Percentiles rank a stretch among this genome's conserved stretches.
Conservation (phyloP, 2,113 vertebrate species). For the Lipotes vexillifer region DNA sequence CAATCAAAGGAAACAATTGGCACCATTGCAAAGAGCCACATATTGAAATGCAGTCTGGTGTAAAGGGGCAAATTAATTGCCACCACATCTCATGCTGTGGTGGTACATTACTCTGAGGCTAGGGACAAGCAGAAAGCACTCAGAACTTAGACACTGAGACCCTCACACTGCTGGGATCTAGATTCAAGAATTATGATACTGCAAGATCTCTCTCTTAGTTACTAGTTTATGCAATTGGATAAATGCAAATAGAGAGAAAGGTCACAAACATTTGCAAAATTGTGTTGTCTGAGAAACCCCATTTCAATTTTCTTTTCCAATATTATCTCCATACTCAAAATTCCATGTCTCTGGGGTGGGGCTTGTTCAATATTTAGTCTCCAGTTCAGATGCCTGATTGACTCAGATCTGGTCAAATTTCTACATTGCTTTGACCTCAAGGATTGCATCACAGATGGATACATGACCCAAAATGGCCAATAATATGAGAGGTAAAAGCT, state of each 20-base stretch:
- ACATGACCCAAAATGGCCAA: not conserved
- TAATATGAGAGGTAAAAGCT: not conserved
- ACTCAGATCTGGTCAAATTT: not conserved
- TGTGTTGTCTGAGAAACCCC: not conserved
- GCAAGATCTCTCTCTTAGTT: not conserved
- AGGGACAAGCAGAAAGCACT: not conserved
- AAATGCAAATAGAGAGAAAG: not conserved
- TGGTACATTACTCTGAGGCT: not conserved
- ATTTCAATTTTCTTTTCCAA: not conserved
- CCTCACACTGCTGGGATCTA: not conserved
- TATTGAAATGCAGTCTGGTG: not conserved
- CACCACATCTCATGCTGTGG: too few relatives aligned
- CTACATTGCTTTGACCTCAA: not conserved
- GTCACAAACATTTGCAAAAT: not conserved
- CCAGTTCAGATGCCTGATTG: not conserved
- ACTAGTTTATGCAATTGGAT: not conserved
- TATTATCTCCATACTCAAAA: not conserved
- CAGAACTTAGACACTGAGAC: too few relatives aligned
- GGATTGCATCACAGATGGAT: not conserved
- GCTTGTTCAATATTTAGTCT: not conserved
- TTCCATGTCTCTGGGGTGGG: not conserved
- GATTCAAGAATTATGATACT: not conserved
- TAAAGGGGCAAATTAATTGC: not conserved
- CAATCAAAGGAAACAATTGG: not conserved
- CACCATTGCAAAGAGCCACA: not conserved